Base-by-base conservation (phyloP, 2,888 invertebrate genomes). In the Apamea crenata region DNA sequence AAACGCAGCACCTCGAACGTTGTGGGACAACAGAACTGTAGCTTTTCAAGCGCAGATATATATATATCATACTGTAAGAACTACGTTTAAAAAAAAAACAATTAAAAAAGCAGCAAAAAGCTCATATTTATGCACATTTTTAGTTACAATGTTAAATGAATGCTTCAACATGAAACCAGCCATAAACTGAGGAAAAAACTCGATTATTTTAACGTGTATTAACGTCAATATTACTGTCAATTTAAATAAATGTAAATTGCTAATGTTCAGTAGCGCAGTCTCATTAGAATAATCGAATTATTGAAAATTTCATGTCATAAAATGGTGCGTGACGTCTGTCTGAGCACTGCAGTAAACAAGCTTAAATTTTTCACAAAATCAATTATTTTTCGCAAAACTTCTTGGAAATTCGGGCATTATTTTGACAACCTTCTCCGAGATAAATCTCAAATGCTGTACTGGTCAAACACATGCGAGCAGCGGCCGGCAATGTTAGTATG, bases 211-310 rank as follows among this genome's bases (percentile, higher is more conserved):
- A 68, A 32, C 44, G 59, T 40, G 61, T 63, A 66, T 66, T 25
- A 25, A 25, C 36, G 61, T 74, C 56, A 66, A 61, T 50, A 25
- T 74, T 47, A 29, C 73, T 68, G 77, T 74, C 73, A 74, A 82
- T 82, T 74, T 74, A 63, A 59, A 78, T 83, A 68, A 77, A 78
- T 84, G 56, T 73, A 65, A 86, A 74, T 77, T 53, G 63, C 59
- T 56, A 47, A 78, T 66, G 18, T 73, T 86, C 50, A 50, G 53
- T n/a, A 61, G 74, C 63, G 50, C 25, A 44, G 66, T 61, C 56
- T 84, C 63, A 82, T 86, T 77, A 83, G 1, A 69, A 86, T 86
- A 76, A 76, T 82, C 32, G 32, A 61, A 66, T 82, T 76, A 66
- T 82, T 70, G 71, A 81, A 59, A 29, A 50, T 85, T 21, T 71